These are phyloP conservation scores for Steromphala cineraria DNA, from an alignment of 2,888 invertebrate genomes.

Conservation along the genomic window DNA sequence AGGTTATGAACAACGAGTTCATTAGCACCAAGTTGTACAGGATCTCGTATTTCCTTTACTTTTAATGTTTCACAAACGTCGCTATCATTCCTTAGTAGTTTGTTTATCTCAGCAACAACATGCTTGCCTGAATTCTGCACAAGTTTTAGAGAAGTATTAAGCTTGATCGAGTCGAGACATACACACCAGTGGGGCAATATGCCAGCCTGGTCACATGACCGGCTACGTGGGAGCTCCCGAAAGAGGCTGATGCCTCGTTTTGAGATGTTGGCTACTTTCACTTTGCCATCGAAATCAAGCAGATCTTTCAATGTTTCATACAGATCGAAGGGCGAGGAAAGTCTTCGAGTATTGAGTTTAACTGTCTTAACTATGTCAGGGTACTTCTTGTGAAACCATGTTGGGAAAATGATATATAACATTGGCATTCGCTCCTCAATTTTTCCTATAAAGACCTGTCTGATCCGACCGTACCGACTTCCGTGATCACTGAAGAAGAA, in stretches of 20 bases:
- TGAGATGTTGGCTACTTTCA: neutral
- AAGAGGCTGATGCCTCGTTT: slow-evolving; percentile 81
- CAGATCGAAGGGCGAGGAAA: slow-evolving; percentile 89
- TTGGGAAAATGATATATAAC: slow-evolving; percentile 83
- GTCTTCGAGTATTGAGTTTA: slow-evolving; percentile 79
- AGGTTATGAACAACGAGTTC: neutral
- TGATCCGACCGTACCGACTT: slow-evolving; percentile 88
- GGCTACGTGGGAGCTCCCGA: slow-evolving; percentile 81
- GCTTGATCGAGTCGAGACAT: neutral
- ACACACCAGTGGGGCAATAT: slow-evolving; percentile 81
- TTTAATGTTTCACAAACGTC: neutral
- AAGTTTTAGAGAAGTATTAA: neutral
- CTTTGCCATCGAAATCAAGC: neutral
- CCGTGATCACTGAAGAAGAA: slow-evolving; percentile 88
- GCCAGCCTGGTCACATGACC: slow-evolving; percentile 85
- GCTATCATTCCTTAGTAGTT: neutral
- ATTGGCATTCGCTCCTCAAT: slow-evolving; percentile 91
- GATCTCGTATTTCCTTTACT: neutral
- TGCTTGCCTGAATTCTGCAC: neutral
- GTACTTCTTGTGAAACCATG: slow-evolving; percentile 82
- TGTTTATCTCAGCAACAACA: slow-evolving; percentile 15
- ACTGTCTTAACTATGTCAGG: slow-evolving; percentile 81
- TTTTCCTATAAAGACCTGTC: slow-evolving; percentile 84
- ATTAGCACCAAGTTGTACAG: neutral
- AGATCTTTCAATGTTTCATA: slow-evolving; percentile 86